Evolutionary conservation across 2,888 invertebrate species (phyloP).

Genomic region (Lepidochitona cinerea): DNA sequence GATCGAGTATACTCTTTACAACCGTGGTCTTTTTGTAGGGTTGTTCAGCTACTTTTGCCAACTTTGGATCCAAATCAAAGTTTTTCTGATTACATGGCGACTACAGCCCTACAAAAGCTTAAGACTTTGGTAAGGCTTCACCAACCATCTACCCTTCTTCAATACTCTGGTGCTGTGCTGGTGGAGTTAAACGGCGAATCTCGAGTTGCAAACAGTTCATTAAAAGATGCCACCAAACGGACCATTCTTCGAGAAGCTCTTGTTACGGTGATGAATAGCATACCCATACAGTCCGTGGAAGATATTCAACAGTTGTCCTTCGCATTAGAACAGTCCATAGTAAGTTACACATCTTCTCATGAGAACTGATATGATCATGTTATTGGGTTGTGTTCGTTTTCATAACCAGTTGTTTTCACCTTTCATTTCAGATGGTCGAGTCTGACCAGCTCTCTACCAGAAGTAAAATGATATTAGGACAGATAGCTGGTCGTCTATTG

Average conservation of each 20-base stretch:
- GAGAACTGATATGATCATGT: too few relatives aligned
- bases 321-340: conserved; percentile 43
- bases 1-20: background rate
- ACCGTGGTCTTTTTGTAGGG: background rate
- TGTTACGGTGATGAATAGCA: conserved; percentile 30
- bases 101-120: conserved; percentile 32
- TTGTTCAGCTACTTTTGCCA: background rate
- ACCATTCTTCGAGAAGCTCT: conserved; percentile 47
- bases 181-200: conserved; percentile 49
- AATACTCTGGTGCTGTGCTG: conserved; percentile 45
- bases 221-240: conserved; percentile 11
- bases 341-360: conserved; percentile 33
- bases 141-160: conserved; percentile 43
- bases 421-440: too few relatives aligned
- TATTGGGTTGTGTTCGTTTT: too few relatives aligned
- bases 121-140: conserved; percentile 40
- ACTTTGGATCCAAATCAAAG: background rate
- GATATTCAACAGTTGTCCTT: conserved; percentile 46
- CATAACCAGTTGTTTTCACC: too few relatives aligned
- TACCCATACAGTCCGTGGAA: conserved; percentile 36
- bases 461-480: too few relatives aligned
- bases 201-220: conserved; percentile 15
- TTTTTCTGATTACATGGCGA: conserved; percentile 34
- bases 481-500: too few relatives aligned
- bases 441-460: too few relatives aligned